A percentile compares a stretch with the other conserved stretches of the same genome.
These are phyloP conservation scores for Lineus longissimus DNA, from an alignment of 1,140 invertebrate genomes.

Conservation along the genomic window DNA sequence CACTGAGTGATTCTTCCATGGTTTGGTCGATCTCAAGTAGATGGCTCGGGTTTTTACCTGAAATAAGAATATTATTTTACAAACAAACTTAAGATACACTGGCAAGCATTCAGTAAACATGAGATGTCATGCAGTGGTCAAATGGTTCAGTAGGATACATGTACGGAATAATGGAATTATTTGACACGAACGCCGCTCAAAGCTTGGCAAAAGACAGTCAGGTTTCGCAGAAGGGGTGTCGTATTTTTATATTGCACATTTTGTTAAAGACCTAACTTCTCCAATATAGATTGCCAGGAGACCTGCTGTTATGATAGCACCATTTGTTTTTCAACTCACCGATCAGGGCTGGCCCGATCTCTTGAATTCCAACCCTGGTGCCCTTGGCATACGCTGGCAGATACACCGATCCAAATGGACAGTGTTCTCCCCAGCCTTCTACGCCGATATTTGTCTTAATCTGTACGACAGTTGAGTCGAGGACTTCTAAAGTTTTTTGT, in stretches of 20 bases:
- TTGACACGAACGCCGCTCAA: too few species aligned
- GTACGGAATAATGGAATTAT: too few species aligned
- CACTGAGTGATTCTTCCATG: background rate
- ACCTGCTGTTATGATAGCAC: too few species aligned
- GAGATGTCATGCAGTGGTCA: background rate
- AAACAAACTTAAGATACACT: background rate
- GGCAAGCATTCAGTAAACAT: background rate
- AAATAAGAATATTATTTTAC: background rate
- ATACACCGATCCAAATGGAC: slow-evolving; percentile 3
- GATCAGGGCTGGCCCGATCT: background rate
- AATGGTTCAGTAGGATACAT: too few species aligned
- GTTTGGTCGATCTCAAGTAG: background rate
- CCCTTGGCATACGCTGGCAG: background rate
- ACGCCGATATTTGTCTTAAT: slow-evolving; percentile 2
- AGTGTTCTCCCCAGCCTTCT: background rate
- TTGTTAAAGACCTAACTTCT: too few species aligned
- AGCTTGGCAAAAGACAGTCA: too few species aligned
- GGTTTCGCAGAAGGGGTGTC: too few species aligned
- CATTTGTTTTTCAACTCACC: too few species aligned
- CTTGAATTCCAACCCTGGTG: background rate
- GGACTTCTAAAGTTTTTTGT: background rate
- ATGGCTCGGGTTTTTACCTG: background rate
- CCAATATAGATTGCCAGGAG: too few species aligned
- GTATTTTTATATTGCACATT: too few species aligned
- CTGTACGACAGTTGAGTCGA: background rate